Percentiles rank a stretch among this genome's conserved stretches.
These are phyloP conservation scores for Trimorus sp. DNA, from an alignment of 2,888 invertebrate genomes.

Conservation along the genomic window DNA sequence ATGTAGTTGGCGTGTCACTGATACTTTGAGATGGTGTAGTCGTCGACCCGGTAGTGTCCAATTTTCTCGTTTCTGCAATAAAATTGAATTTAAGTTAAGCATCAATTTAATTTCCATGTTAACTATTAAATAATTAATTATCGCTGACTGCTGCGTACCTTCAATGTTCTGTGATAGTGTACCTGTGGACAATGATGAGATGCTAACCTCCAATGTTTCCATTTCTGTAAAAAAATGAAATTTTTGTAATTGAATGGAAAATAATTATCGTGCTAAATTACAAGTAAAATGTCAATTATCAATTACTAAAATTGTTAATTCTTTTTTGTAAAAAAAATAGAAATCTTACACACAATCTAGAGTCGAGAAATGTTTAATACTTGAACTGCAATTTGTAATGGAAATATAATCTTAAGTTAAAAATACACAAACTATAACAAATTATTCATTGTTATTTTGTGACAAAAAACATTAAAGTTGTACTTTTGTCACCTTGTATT, in stretches of 20 bases:
- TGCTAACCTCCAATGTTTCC: background rate
- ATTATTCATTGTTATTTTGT: constrained; percentile 16
- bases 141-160: constrained; percentile 1
- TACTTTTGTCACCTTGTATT: constrained; percentile 16
- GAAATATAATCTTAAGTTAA: constrained; percentile 19
- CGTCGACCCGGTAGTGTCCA: too few relatives aligned
- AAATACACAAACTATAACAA: constrained; percentile 11
- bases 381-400: background rate
- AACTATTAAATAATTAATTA: constrained; percentile 6
- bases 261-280: background rate
- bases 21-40: too few relatives aligned
- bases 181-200: constrained; percentile 1
- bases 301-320: background rate
- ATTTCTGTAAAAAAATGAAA: constrained; percentile 19
- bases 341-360: constrained; percentile 2
- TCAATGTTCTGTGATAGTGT: constrained; percentile 6
- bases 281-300: constrained; percentile 1
- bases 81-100: constrained; percentile 6
- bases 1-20: background rate
- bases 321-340: too few relatives aligned
- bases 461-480: constrained; percentile 9
- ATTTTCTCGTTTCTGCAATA: constrained; percentile 5
- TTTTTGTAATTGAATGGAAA: constrained; percentile 5
- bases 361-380: constrained; percentile 12
- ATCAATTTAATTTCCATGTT: constrained; percentile 5